Percentiles rank a stretch among this genome's conserved stretches.
Evolutionary conservation across 2,113 vertebrate species (phyloP).

Genomic region (Passer montanus): DNA sequence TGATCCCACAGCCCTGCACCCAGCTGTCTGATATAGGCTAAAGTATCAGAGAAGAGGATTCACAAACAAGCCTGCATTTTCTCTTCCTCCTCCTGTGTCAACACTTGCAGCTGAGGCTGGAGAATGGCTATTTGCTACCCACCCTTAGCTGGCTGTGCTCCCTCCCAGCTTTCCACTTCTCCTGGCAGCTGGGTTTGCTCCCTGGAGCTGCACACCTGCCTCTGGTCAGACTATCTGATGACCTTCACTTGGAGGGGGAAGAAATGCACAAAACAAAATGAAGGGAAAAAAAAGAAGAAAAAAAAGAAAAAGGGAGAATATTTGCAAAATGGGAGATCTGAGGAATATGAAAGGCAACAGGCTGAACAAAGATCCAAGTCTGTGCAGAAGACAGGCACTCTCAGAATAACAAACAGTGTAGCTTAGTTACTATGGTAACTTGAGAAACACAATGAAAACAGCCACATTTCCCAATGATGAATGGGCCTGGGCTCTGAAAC

Average conservation of each 20-base stretch:
- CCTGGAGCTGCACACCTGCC: background rate
- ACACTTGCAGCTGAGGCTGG: background rate
- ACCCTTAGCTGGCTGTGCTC: background rate
- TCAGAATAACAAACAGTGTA: conserved; percentile 83
- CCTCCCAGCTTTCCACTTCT: background rate
- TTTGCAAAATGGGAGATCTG: conserved; percentile 62
- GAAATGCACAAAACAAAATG: background rate
- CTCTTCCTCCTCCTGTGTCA: background rate
- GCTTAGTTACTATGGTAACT: conserved; percentile 81
- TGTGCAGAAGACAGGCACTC: conserved; percentile 77
- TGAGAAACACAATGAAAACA: conserved; percentile 78
- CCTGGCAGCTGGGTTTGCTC: conserved; percentile 32
- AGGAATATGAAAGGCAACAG: conserved; percentile 73
- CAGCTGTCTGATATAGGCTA: background rate
- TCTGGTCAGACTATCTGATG: conserved; percentile 51
- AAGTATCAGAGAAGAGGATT: background rate
- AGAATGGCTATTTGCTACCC: background rate
- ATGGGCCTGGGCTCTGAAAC: conserved; percentile 65
- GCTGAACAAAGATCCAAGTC: conserved; percentile 78
- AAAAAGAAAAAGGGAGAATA: conserved; percentile 23
- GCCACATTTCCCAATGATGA: conserved; percentile 73
- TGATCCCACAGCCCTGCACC: background rate
- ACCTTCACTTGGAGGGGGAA: background rate
- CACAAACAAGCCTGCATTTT: background rate
- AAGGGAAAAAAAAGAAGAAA: background rate